These are phyloP conservation scores for Alcis repandata DNA, from an alignment of 2,888 invertebrate genomes.

Conservation along the genomic window DNA sequence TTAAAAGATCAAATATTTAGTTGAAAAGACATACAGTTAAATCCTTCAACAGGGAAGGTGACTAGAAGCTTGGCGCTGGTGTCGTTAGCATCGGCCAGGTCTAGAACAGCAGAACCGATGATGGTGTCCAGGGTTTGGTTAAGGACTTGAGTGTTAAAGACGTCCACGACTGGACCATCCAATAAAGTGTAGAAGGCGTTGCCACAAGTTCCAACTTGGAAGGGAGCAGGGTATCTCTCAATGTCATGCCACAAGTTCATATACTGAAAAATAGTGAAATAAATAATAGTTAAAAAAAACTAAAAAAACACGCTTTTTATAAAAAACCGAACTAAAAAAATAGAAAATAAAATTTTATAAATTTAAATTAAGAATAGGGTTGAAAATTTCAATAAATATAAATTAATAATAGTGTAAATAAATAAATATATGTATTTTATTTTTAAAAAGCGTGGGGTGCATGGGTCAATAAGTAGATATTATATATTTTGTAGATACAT, in stretches of 20 bases:
- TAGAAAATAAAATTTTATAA: no score
- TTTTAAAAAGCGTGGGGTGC: no score
- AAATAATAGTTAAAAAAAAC: no score
- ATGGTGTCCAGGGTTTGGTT: conserved; percentile 61
- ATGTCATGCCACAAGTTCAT: conserved; percentile 67
- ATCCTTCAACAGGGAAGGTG: conserved; percentile 85
- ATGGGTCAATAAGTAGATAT: no score
- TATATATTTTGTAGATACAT: no score
- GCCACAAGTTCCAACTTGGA: conserved; percentile 67
- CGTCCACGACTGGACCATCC: conserved; percentile 49
- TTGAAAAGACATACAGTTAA: conserved; percentile 48
- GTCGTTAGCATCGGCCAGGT: conserved; percentile 76
- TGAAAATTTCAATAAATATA: no score
- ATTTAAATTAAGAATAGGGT: no score
- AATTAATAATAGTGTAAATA: no score
- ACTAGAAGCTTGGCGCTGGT: conserved; percentile 86
- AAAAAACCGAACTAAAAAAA: no score
- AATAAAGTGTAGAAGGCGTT: conserved; percentile 62
- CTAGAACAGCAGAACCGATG: conserved; percentile 59
- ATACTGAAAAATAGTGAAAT: conserved; percentile 64
- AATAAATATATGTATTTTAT: no score
- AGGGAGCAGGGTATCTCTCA: conserved; percentile 61
- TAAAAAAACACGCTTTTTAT: no score
- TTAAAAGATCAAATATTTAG: no score
- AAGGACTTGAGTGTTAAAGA: conserved; percentile 65